phyloP scores from a whole-genome alignment of 2,888 invertebrate genomes.

The Conops quadrifasciatus region DNA sequence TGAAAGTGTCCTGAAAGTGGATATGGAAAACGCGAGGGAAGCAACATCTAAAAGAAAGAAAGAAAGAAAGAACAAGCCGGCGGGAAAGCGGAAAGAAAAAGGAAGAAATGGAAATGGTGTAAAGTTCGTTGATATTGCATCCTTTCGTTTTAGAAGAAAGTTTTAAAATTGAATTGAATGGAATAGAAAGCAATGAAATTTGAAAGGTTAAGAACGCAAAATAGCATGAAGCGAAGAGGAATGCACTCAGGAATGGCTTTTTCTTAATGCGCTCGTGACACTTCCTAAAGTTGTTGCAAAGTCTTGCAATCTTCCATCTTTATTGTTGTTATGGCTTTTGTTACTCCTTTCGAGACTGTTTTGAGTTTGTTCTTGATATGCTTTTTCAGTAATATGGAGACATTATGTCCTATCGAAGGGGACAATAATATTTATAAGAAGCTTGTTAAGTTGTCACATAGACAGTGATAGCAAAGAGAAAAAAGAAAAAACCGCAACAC shows the following conservation, averaged over 20 bases:
- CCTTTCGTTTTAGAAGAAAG: not conserved
- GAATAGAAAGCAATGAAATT: conserved; percentile 9
- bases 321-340: not conserved
- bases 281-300: not conserved
- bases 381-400: not conserved
- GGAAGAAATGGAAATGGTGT: not conserved
- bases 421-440: conserved; percentile 15
- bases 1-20: not conserved
- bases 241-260: conserved; percentile 10
- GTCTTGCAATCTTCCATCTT: not conserved
- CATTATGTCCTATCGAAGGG: not conserved
- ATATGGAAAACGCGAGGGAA: not conserved
- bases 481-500: not conserved
- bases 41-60: not conserved
- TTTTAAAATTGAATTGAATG: conserved; percentile 32
- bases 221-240: conserved; percentile 10
- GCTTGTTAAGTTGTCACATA: conserved; percentile 25
- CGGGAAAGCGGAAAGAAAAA: not conserved
- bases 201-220: not conserved
- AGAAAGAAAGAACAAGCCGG: not conserved
- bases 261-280: conserved; percentile 25
- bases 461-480: conserved; percentile 13
- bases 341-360: not conserved
- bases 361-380: not conserved
- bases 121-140: conserved; percentile 1